A percentile compares a stretch with the other conserved stretches of the same genome.
Conservation (phyloP, 2,113 vertebrate genomes). For the Orcinus orca region DNA sequence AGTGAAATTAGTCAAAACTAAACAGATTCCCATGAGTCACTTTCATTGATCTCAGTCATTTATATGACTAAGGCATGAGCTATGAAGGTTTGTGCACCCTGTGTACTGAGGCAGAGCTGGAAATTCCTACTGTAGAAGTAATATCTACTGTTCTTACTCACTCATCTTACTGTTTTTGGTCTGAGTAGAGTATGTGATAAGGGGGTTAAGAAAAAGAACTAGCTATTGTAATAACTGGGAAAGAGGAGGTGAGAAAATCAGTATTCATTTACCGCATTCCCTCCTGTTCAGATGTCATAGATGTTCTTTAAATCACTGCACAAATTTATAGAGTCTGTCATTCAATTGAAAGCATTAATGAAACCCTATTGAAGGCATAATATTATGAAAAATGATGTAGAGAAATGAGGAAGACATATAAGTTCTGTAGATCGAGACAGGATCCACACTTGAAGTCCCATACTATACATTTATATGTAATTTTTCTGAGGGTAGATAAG, state of each 20-base stretch:
- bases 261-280: slow-evolving; percentile 55
- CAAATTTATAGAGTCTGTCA: slow-evolving; percentile 69
- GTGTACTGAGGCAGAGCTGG: background rate
- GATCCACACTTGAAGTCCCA: slow-evolving; percentile 31
- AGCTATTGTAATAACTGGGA: slow-evolving; percentile 47
- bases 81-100: background rate
- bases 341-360: slow-evolving; percentile 57
- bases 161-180: background rate
- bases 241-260: slow-evolving; percentile 29
- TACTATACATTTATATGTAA: slow-evolving; percentile 55
- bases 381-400: slow-evolving; percentile 62
- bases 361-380: slow-evolving; percentile 55
- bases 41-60: background rate
- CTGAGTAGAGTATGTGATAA: background rate
- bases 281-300: slow-evolving; percentile 17
- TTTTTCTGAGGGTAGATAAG: slow-evolving; percentile 56
- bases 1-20: background rate
- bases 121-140: background rate
- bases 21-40: background rate
- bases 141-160: background rate
- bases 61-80: background rate
- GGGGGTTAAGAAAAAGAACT: background rate
- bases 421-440: slow-evolving; percentile 45
- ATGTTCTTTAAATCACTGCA: slow-evolving; percentile 61
- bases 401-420: slow-evolving; percentile 44